These are phyloP conservation scores for Orthosia gothica DNA, from an alignment of 2,888 invertebrate species.

Conservation along the genomic window DNA sequence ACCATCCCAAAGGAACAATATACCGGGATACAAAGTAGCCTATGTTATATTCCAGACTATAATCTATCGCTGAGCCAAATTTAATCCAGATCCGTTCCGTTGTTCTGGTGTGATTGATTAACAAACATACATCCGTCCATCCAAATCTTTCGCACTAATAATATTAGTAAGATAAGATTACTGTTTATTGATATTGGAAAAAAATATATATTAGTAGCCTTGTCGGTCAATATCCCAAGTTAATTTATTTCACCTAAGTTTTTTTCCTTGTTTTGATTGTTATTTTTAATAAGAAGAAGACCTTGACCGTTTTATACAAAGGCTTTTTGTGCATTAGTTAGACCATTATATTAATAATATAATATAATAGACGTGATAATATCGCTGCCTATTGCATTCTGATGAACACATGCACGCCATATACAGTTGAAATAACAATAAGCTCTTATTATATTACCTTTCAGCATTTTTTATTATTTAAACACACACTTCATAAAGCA, in stretches of 20 bases:
- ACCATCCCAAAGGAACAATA: no score
- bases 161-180: no score
- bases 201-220: neutral
- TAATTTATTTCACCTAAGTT: neutral
- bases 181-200: no score
- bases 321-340: constrained; percentile 14
- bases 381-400: constrained; percentile 15
- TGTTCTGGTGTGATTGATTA: no score
- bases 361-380: constrained; percentile 5
- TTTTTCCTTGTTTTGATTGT: constrained; percentile 13
- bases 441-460: constrained; percentile 11
- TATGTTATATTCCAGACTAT: no score
- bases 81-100: no score
- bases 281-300: neutral
- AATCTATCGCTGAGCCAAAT: no score
- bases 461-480: constrained; percentile 2
- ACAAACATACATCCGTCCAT: no score
- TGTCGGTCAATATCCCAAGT: neutral
- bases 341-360: neutral
- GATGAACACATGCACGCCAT: constrained; percentile 28
- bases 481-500: neutral
- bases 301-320: constrained; percentile 20
- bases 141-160: no score
- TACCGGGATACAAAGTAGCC: no score
- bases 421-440: constrained; percentile 21